A percentile compares a stretch with the other conserved stretches of the same genome.
These are phyloP conservation scores for Cydia splendana DNA, from an alignment of 1,140 invertebrate species.

Conservation along the genomic window DNA sequence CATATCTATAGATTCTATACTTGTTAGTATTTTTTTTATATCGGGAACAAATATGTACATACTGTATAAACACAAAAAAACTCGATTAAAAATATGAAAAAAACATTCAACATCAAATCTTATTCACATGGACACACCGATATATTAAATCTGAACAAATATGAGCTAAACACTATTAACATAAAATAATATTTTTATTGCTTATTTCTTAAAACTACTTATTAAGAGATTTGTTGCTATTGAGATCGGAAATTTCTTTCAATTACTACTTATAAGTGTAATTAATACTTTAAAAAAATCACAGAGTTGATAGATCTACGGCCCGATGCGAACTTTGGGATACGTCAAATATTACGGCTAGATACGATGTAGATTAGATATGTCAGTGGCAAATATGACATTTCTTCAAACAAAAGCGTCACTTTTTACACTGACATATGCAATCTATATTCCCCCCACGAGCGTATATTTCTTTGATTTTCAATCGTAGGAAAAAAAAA, in stretches of 20 bases:
- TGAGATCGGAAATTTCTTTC: not conserved
- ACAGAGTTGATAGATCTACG: too few species aligned
- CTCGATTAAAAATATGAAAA: constrained; percentile 39
- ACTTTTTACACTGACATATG: too few species aligned
- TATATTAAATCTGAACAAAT: constrained; percentile 25
- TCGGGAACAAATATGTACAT: not conserved
- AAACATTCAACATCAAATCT: constrained; percentile 42
- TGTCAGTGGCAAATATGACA: too few species aligned
- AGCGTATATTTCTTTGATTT: too few species aligned
- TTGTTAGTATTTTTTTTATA: not conserved
- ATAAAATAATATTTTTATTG: constrained; percentile 4
- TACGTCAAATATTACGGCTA: too few species aligned
- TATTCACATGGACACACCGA: constrained; percentile 49
- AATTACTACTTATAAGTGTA: too few species aligned
- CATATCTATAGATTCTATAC: constrained; percentile 9
- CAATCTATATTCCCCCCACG: too few species aligned
- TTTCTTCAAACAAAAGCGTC: too few species aligned
- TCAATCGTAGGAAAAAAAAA: too few species aligned
- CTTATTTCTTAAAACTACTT: constrained; percentile 4
- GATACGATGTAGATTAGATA: too few species aligned
- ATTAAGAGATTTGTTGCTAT: not conserved
- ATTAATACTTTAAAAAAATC: too few species aligned
- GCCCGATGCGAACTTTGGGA: too few species aligned
- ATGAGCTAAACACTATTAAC: constrained; percentile 10
- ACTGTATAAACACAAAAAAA: constrained; percentile 39